phyloP scores from a whole-genome alignment of 2,113 vertebrate species.

The Oncorhynchus mykiss region DNA sequence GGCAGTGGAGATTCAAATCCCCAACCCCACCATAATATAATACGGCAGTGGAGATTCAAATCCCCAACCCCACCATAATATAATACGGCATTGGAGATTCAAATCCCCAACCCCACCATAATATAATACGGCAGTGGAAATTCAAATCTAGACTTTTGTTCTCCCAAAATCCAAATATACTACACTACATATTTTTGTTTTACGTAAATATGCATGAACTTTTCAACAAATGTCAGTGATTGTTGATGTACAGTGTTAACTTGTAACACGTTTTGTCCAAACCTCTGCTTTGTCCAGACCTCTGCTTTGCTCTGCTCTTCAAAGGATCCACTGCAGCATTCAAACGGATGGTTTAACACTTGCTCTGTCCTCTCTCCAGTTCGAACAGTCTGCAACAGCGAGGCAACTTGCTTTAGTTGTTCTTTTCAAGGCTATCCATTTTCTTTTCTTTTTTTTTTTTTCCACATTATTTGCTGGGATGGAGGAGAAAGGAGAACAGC shows the following conservation, averaged over 20 bases:
- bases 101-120: too few relatives aligned
- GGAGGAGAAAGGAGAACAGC: constrained; percentile 71
- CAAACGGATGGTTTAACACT: constrained; percentile 73
- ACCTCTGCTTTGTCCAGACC: constrained; percentile 16
- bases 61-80: too few relatives aligned
- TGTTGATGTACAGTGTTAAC: constrained; percentile 53
- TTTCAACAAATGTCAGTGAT: constrained; percentile 31
- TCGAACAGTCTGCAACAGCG: constrained; percentile 37
- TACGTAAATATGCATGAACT: background rate
- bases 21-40: background rate
- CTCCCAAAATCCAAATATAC: background rate
- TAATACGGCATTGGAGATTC: constrained; percentile 23
- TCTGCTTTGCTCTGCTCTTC: constrained; percentile 29
- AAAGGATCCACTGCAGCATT: constrained; percentile 42
- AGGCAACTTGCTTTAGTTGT: constrained; percentile 64
- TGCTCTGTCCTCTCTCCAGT: constrained; percentile 63
- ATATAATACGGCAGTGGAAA: constrained; percentile 27
- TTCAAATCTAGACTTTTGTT: constrained; percentile 16
- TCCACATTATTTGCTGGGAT: constrained; percentile 75
- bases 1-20: constrained; percentile 8
- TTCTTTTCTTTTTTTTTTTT: constrained; percentile 41
- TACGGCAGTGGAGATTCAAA: constrained; percentile 9
- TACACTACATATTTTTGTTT: background rate
- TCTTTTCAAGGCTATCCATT: constrained; percentile 71
- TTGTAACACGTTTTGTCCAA: constrained; percentile 55